Percentiles rank a stretch among this genome's conserved stretches.
These are phyloP conservation scores for Grammomys surdaster DNA, from an alignment of 2,113 vertebrate species.

Conservation along the genomic window DNA sequence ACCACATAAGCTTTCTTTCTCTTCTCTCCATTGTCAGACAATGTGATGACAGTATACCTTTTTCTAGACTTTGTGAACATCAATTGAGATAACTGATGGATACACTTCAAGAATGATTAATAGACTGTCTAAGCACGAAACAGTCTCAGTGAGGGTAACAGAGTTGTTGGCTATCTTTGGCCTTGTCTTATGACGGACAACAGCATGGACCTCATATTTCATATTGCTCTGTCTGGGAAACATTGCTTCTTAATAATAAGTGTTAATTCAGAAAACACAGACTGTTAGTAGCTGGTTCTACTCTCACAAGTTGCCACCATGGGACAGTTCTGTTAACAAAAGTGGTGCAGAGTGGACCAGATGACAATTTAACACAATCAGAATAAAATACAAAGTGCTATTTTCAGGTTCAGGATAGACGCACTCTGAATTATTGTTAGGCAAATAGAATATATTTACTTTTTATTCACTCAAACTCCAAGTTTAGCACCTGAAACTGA, in stretches of 20 bases:
- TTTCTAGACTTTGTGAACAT: not conserved
- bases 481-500: not conserved
- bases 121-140: not conserved
- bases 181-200: not conserved
- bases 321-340: too few relatives aligned
- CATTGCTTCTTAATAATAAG: too few relatives aligned
- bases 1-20: not conserved
- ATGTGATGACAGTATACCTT: not conserved
- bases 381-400: too few relatives aligned
- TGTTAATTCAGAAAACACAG: too few relatives aligned
- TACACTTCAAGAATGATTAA: not conserved
- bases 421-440: too few relatives aligned
- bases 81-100: not conserved
- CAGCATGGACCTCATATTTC: not conserved
- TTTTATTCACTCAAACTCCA: not conserved
- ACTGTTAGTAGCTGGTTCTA: too few relatives aligned
- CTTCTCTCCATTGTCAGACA: not conserved
- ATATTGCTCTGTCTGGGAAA: not conserved
- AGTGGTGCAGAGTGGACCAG: too few relatives aligned
- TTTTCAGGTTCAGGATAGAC: too few relatives aligned
- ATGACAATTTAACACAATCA: too few relatives aligned
- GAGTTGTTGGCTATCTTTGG: not conserved
- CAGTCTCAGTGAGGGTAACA: not conserved
- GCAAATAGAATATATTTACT: not conserved
- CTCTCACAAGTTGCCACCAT: too few relatives aligned